A percentile compares a stretch with the other conserved stretches of the same genome.
Evolutionary conservation across 2,888 invertebrate species (phyloP).

Genomic region (Sminthurides aquaticus): DNA sequence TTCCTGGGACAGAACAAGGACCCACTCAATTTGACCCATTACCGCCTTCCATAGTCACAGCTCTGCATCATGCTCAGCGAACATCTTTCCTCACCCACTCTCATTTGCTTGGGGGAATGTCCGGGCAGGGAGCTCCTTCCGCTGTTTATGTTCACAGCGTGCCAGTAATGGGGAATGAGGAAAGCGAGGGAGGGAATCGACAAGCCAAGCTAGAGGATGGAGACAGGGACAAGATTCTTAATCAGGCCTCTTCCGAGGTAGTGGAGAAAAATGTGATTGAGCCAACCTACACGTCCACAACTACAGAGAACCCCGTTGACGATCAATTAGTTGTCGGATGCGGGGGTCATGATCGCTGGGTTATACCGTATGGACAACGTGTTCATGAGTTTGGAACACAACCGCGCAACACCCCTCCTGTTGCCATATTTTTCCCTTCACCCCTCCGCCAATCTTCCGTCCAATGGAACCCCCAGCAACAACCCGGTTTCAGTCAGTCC

Average conservation of each 20-base stretch:
- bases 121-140: conserved; percentile 8
- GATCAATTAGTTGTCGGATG: conserved; percentile 3
- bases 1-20: conserved; percentile 23
- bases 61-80: conserved; percentile 41
- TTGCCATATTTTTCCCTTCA: neutral
- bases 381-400: neutral
- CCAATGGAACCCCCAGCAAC: conserved; percentile 31
- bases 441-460: conserved; percentile 29
- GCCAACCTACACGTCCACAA: neutral
- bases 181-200: neutral
- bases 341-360: neutral
- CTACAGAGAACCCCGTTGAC: neutral
- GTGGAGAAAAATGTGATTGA: neutral
- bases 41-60: conserved; percentile 41
- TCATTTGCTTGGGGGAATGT: conserved; percentile 21
- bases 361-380: neutral
- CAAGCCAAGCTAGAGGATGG: neutral
- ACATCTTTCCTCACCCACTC: conserved; percentile 43
- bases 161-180: conserved; percentile 15
- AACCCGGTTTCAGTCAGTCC: conserved; percentile 7
- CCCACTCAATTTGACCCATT: conserved; percentile 31
- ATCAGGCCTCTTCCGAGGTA: neutral
- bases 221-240: neutral
- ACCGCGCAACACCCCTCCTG: neutral
- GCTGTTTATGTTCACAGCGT: conserved; percentile 35